Evolutionary conservation across 1,140 invertebrate species (phyloP), one percentile per base, ranked within the genome.

Genomic region (Trissolcus basalis): DNA sequence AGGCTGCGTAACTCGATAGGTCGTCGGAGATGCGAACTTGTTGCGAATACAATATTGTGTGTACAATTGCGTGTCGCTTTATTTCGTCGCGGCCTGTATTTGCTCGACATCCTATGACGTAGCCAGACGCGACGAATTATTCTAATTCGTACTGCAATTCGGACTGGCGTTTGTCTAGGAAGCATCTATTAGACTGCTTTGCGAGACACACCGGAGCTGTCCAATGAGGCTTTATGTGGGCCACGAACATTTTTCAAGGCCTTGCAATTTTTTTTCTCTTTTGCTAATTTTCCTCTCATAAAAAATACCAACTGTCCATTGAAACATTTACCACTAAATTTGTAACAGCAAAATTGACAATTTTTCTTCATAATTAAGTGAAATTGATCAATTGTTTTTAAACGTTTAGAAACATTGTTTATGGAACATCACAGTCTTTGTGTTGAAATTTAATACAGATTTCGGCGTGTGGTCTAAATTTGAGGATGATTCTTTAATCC

Each of bases 91-190:
- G 35, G 39, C 45, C 65, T 60, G 47, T 55, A 55, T 73, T 69
- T 43, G 41, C 9, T 39, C n/a, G 9, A 73, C 49, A 56, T 67
- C 55, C 61, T 69, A 67, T 78, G 77, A 83, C 61, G 76, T 81
- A 77, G 77, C 79, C 81, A 84, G 82, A 84, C 81, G 79, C 78
- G 84, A 83, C 83, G 82, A 85, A 85, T 85, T 83, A 84, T 85
- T 85, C 83, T 83, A 85, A 85, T 83, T 82, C 72, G 81, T 79
- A 72, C 70, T 68, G 79, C 80, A 84, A 82, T 77, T 82, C 79
- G 80, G 81, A 78, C 82, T 65, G 79, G 76, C 75, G 70, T 72
- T 80, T 82, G 79, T 81, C 81, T 82, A 83, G 83, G 80, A 84
- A 84, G 77, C 79, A 79, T 76, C 78, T 60, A 83, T 83, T 84